Base-by-base conservation (phyloP, 2,113 vertebrate genomes). In the Sinocyclocheilus anophthalmus region DNA sequence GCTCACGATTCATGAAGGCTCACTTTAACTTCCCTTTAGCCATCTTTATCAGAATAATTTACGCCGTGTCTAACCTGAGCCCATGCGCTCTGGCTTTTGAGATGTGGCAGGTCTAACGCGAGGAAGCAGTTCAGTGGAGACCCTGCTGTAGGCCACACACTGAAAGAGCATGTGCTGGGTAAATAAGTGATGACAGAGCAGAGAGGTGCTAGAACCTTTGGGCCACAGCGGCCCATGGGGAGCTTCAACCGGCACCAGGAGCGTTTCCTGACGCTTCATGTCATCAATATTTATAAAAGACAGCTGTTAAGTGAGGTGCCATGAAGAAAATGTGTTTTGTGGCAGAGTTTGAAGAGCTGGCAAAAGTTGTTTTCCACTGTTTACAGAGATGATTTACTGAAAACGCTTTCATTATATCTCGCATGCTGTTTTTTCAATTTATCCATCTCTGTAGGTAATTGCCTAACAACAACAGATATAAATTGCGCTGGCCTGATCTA, bases 131-230 rank as follows among this genome's bases (percentile, higher is more conserved):
- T 87, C 76, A 85, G 76, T 85, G 53, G 59, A 86, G 86, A 88
- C 26, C 55, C 76, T 72, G 84, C 83, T 73, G 72, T 78, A 69
- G 83, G 72, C 59, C 76, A 61, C 50, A 42, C 75, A 86, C 76
- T 61, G 50, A 10, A 45, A 10, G 76, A 90, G 88, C 90, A 92
- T 90, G 89, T 90, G 86, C 81, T 83, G 81, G 61, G 85, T 90
- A 81, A 92, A 92, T 91, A 91, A 92, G 85, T 88, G 86, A 92
- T 87, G 55, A 55, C 67, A 37, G 75, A 75, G 59, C 80, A 55
- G 81, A 72, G 63, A 88, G 86, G 86, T 87, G 79, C 72, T 77
- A 57, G 69, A 78, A 26, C 76, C 65, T 33, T 39, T 18, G 57
- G 33, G n/a, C 59, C 76, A 26, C 85, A n/a, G 63, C 12, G 1